Percentiles rank a stretch among this genome's conserved stretches.
Evolutionary conservation across 2,113 vertebrate species (phyloP).

Genomic region (Pachyramphus minor): DNA sequence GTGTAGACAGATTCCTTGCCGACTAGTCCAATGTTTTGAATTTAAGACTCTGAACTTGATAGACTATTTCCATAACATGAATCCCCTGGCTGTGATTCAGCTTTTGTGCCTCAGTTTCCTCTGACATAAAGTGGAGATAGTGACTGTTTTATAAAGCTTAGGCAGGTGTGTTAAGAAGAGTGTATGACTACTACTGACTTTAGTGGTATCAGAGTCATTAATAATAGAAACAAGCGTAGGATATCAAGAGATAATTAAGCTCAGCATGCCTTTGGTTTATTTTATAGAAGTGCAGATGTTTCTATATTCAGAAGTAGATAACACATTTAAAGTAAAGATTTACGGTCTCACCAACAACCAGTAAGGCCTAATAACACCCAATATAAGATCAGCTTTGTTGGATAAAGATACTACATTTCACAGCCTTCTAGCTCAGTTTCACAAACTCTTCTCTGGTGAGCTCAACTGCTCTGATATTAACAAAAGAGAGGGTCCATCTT

Average conservation of each 20-base stretch:
- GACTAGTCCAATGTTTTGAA: not conserved
- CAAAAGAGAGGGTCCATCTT: not conserved
- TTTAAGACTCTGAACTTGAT: not conserved
- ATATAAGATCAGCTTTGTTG: rapidly evolving
- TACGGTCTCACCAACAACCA: not conserved
- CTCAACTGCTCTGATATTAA: not conserved
- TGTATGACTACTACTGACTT: not conserved
- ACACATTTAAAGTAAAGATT: not conserved
- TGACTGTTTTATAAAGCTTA: not conserved
- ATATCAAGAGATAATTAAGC: not conserved
- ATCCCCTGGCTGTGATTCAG: not conserved
- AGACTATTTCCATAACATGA: not conserved
- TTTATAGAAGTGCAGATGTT: not conserved
- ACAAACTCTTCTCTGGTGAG: not conserved
- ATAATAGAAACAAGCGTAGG: not conserved
- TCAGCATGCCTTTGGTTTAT: not conserved
- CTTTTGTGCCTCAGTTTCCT: not conserved
- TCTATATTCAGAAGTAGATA: not conserved
- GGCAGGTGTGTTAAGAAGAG: not conserved
- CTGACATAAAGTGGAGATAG: not conserved
- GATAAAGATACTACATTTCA: not conserved
- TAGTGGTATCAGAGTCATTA: not conserved
- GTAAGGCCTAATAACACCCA: not conserved
- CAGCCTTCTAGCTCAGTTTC: not conserved
- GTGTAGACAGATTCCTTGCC: not conserved